phyloP scores from a whole-genome alignment of 1,140 invertebrate genomes.

The Eulimnadia texana region DNA sequence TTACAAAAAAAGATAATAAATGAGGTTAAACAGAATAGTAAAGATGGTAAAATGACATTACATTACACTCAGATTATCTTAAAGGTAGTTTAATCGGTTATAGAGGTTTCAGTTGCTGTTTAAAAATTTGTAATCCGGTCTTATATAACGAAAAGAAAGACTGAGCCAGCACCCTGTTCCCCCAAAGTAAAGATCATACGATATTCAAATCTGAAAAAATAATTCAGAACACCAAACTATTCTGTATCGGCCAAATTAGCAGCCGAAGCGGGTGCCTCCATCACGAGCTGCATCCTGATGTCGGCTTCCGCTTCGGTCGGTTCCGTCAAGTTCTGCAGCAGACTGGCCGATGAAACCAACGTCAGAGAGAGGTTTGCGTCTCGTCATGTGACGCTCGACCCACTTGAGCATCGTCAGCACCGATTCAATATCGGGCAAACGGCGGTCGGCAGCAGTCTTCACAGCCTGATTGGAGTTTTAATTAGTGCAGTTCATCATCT shows the following conservation, averaged over 20 bases:
- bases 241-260: not conserved
- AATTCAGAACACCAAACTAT: not conserved
- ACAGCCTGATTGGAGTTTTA: slow-evolving; percentile 36
- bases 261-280: not conserved
- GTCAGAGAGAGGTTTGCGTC: slow-evolving; percentile 22
- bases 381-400: slow-evolving; percentile 67
- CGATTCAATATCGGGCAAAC: slow-evolving; percentile 70
- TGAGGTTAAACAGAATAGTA: no score
- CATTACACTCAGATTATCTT: no score
- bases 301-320: not conserved
- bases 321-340: not conserved
- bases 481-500: not conserved
- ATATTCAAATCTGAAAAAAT: not conserved
- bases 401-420: slow-evolving; percentile 77
- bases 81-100: no score
- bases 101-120: no score
- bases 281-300: not conserved
- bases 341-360: not conserved
- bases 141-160: no score
- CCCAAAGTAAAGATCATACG: no score
- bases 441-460: slow-evolving; percentile 68
- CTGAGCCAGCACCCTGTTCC: no score
- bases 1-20: no score
- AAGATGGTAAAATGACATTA: no score
- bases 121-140: no score